A percentile compares a stretch with the other conserved stretches of the same genome.
Evolutionary conservation across 2,113 vertebrate genomes (phyloP).

Genomic region (Donacobius atricapilla): DNA sequence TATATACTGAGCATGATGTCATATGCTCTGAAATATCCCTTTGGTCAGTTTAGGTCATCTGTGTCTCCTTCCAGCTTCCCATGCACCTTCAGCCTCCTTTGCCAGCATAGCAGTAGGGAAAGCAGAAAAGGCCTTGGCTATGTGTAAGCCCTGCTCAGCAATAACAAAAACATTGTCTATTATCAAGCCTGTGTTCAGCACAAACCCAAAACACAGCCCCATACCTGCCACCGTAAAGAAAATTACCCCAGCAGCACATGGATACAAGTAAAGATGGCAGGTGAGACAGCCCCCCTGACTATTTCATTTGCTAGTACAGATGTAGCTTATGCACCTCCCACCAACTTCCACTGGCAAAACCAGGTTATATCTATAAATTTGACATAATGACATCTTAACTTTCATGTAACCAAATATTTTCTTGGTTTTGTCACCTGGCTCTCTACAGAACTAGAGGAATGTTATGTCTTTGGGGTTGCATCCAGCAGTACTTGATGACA

Average conservation of each 20-base stretch:
- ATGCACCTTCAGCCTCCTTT: not conserved
- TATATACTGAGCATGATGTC: not conserved
- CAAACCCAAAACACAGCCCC: not conserved
- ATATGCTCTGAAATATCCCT: not conserved
- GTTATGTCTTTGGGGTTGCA: not conserved
- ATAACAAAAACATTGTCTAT: not conserved
- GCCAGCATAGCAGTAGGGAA: accelerated
- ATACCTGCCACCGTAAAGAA: not conserved
- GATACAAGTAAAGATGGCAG: not conserved
- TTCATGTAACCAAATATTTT: not conserved
- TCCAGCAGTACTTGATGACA: not conserved
- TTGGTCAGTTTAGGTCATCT: not conserved
- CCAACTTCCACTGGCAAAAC: not conserved
- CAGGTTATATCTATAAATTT: not conserved
- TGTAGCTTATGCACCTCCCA: not conserved
- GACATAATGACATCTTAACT: not conserved
- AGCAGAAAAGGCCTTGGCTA: not conserved
- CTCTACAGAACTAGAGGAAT: not conserved
- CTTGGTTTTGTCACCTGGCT: not conserved
- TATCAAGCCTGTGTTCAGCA: not conserved
- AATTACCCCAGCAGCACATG: not conserved
- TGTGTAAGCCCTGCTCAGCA: not conserved
- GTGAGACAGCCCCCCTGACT: too few relatives aligned
- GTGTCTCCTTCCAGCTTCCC: not conserved
- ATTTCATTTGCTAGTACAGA: not conserved